Evolutionary conservation across 2,888 invertebrate species (phyloP).

Genomic region (Orthosia incerta): DNA sequence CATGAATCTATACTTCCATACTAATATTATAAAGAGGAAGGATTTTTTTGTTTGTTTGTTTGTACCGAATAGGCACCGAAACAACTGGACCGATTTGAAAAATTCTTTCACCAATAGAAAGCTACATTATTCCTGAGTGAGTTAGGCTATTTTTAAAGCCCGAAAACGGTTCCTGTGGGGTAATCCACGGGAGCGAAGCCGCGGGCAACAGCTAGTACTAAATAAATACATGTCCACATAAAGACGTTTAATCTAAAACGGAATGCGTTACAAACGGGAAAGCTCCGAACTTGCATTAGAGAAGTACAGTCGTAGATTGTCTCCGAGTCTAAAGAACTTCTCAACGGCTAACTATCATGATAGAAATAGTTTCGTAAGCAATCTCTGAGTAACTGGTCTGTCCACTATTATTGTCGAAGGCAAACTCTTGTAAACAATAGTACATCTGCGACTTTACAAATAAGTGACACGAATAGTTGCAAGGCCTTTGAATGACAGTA

Average conservation of each 20-base stretch:
- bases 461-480: constrained; percentile 37
- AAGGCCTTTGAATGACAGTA: constrained; percentile 23
- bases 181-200: no score
- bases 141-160: no score
- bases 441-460: constrained; percentile 12
- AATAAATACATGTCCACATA: no score
- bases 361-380: constrained; percentile 39
- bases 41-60: no score
- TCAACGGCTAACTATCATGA: constrained; percentile 2
- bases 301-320: constrained; percentile 24
- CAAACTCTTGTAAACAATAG: background rate
- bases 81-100: no score
- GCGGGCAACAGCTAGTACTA: no score
- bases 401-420: background rate
- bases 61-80: no score
- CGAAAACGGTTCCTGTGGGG: no score
- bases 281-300: constrained; percentile 20
- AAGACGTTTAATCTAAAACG: constrained; percentile 10
- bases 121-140: no score
- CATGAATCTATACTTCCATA: no score
- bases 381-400: constrained; percentile 7
- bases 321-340: constrained; percentile 2
- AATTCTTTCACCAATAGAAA: no score
- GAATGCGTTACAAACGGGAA: constrained; percentile 20
- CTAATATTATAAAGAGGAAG: no score